Evolutionary conservation across 2,888 invertebrate genomes (phyloP).

Genomic region (Agonopterix subpropinquella): DNA sequence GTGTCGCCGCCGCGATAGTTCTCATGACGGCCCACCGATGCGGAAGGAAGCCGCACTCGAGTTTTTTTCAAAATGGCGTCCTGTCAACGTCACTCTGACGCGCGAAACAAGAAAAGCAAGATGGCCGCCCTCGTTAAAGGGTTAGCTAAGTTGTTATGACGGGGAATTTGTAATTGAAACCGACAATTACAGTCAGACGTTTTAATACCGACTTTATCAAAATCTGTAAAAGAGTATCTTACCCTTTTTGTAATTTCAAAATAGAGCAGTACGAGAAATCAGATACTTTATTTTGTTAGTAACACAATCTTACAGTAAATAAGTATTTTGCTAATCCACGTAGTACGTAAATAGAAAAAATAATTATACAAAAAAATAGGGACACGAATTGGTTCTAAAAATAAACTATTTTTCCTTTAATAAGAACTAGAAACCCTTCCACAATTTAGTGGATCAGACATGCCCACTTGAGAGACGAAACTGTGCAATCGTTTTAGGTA

Average conservation of each 20-base stretch:
- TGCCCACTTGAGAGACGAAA: neutral
- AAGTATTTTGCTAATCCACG: too few species aligned
- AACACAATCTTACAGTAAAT: too few species aligned
- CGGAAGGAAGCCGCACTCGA: conserved; percentile 72
- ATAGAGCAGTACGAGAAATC: too few species aligned
- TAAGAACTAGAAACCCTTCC: too few species aligned
- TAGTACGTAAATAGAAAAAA: too few species aligned
- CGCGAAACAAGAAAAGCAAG: conserved; percentile 58
- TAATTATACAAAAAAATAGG: too few species aligned
- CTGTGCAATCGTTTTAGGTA: neutral
- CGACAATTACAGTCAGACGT: conserved; percentile 16
- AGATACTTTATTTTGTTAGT: too few species aligned
- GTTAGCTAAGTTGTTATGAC: conserved; percentile 37
- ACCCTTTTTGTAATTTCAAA: too few species aligned
- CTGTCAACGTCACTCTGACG: conserved; percentile 63
- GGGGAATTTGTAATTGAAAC: conserved; percentile 20
- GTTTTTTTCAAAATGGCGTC: conserved; percentile 72
- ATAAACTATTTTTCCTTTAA: too few species aligned
- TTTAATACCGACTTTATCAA: neutral
- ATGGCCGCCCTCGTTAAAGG: conserved; percentile 51
- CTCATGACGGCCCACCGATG: conserved; percentile 66
- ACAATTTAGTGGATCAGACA: too few species aligned
- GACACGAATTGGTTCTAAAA: too few species aligned
- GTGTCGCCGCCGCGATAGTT: conserved; percentile 67
- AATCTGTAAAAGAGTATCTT: too few species aligned